A percentile compares a stretch with the other conserved stretches of the same genome.
Evolutionary conservation across 2,113 vertebrate genomes (phyloP).

Genomic region (Herpailurus yagouaroundi): DNA sequence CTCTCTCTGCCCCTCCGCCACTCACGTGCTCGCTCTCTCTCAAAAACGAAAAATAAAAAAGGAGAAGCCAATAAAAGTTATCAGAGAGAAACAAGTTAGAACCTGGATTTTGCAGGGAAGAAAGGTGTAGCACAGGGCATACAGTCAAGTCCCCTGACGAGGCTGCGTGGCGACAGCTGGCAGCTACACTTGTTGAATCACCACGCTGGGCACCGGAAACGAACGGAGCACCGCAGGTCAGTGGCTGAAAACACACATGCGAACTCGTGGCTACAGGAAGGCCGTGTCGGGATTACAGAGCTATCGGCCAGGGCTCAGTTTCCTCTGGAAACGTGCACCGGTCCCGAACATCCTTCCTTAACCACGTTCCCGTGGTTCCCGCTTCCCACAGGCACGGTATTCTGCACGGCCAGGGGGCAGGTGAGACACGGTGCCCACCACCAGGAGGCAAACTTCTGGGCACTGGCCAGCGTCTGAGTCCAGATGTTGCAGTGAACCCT

Average conservation of each 20-base stretch:
- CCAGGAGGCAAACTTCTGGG: rapidly evolving
- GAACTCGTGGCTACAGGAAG: not conserved
- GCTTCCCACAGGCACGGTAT: rapidly evolving
- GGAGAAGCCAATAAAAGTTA: not conserved
- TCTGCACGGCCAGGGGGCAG: rapidly evolving
- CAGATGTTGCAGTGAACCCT: not conserved
- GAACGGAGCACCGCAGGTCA: rapidly evolving
- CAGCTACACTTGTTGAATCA: rapidly evolving
- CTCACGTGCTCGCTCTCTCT: too few relatives aligned
- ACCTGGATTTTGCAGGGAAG: not conserved
- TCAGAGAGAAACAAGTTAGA: not conserved
- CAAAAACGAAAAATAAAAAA: too few relatives aligned
- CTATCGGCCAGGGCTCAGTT: rapidly evolving
- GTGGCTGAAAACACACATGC: not conserved
- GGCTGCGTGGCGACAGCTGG: not conserved
- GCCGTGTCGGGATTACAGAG: too few relatives aligned
- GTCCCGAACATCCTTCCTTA: not conserved
- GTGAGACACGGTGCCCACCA: rapidly evolving
- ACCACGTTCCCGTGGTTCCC: not conserved
- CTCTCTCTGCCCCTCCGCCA: too few relatives aligned
- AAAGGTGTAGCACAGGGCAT: not conserved
- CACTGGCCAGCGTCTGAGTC: not conserved
- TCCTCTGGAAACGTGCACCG: rapidly evolving
- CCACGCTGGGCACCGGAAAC: rapidly evolving
- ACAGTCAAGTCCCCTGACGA: not conserved